These are phyloP conservation scores for Taxidea taxus DNA, from an alignment of 2,113 vertebrate species.

Conservation along the genomic window DNA sequence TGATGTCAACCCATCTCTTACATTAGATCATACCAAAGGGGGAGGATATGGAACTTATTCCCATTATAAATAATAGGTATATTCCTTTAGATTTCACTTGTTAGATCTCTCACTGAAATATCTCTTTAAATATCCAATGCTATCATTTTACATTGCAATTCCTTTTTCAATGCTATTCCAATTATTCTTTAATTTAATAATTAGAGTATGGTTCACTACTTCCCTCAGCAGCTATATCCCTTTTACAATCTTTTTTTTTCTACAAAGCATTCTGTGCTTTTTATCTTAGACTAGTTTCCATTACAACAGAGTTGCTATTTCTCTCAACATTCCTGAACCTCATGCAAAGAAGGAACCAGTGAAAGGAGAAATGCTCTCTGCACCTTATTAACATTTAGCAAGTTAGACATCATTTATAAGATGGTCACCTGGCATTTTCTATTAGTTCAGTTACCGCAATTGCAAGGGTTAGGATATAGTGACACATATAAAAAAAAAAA, in stretches of 20 bases:
- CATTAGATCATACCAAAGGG: neutral
- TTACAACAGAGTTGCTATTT: neutral
- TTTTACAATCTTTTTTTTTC: neutral
- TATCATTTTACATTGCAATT: slow-evolving; percentile 28
- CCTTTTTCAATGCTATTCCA: neutral
- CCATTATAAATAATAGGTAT: neutral
- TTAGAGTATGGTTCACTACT: slow-evolving; percentile 7
- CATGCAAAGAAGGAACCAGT: neutral
- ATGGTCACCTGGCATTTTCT: neutral
- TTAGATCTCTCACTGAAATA: neutral
- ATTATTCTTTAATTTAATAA: slow-evolving; percentile 42
- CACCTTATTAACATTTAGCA: neutral
- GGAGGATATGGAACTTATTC: neutral
- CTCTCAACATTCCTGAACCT: slow-evolving; percentile 28
- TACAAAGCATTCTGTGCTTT: neutral
- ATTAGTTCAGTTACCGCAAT: slow-evolving; percentile 10
- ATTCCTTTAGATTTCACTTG: slow-evolving; percentile 27
- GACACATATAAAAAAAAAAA: neutral
- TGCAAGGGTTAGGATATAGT: neutral
- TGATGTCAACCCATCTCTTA: neutral
- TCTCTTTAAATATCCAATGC: slow-evolving; percentile 33
- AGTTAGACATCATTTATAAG: neutral
- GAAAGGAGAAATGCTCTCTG: neutral
- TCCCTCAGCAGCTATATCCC: neutral
- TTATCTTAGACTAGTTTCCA: neutral